Conservation (phyloP, 2,113 vertebrate species). For the Rafetus swinhoei region DNA sequence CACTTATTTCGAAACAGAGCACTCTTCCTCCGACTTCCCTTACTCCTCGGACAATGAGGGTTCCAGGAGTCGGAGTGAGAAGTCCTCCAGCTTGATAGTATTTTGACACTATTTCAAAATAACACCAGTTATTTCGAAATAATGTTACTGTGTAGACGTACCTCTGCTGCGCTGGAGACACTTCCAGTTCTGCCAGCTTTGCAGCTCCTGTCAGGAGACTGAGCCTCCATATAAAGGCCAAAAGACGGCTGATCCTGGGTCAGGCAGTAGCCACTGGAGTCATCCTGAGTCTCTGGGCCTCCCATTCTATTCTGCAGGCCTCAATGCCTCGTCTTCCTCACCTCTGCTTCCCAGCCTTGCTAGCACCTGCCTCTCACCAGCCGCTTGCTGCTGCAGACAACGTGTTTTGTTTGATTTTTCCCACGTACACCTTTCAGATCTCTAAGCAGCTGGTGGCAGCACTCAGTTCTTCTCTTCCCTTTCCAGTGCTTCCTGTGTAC, state of each 20-base stretch:
- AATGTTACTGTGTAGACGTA: no score
- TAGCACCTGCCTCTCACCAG: background rate
- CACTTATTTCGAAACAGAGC: no score
- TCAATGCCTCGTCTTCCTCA: background rate
- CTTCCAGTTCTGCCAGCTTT: no score
- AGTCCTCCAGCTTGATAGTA: no score
- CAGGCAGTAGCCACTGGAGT: background rate
- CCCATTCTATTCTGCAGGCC: background rate
- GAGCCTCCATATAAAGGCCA: background rate
- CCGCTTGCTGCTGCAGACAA: background rate
- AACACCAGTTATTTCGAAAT: no score
- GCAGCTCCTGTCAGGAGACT: background rate
- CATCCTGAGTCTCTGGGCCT: background rate
- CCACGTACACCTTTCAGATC: background rate
- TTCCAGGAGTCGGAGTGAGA: no score
- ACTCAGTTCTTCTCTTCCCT: background rate
- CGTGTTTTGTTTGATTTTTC: background rate
- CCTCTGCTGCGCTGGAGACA: no score
- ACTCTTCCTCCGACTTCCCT: no score
- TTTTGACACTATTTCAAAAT: no score
- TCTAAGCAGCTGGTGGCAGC: no score
- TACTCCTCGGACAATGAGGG: no score
- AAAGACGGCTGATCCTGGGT: background rate
- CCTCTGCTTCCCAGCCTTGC: background rate
- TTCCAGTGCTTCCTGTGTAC: accelerated